Conservation (phyloP, 2,888 invertebrate species). For the Aphidius colemani region DNA sequence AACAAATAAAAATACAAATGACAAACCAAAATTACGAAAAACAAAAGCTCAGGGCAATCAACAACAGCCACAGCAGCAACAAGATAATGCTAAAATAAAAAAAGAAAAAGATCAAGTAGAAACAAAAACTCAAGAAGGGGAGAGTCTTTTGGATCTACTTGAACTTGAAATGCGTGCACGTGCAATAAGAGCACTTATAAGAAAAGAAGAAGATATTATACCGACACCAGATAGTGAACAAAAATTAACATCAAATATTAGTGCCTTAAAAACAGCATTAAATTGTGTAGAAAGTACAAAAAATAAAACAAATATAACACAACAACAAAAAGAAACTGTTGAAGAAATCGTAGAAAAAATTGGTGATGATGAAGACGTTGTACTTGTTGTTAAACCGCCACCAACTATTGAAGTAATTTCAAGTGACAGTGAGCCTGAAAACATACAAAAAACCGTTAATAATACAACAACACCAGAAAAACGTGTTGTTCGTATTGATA, state of each 20-base stretch:
- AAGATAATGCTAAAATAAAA: constrained; percentile 39
- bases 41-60: constrained; percentile 34
- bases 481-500: constrained; percentile 29
- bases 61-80: constrained; percentile 20
- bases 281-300: constrained; percentile 28
- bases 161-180: constrained; percentile 67
- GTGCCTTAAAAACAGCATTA: constrained; percentile 28
- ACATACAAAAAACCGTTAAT: constrained; percentile 30
- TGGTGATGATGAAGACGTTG: constrained; percentile 56
- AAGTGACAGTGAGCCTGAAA: constrained; percentile 48
- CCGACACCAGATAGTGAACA: constrained; percentile 35
- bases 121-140: constrained; percentile 53
- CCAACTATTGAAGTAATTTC: constrained; percentile 55
- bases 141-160: constrained; percentile 63
- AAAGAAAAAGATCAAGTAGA: constrained; percentile 42
- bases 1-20: constrained; percentile 36
- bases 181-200: constrained; percentile 64
- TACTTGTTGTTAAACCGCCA: constrained; percentile 53
- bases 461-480: constrained; percentile 33
- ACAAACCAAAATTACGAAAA: constrained; percentile 31
- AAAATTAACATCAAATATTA: constrained; percentile 23
- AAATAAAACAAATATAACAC: constrained; percentile 1
- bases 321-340: not conserved
- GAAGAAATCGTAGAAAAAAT: constrained; percentile 28
- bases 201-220: constrained; percentile 55